A percentile compares a stretch with the other conserved stretches of the same genome.
These are phyloP conservation scores for Sceliomorpha sp. DNA, from an alignment of 2,888 invertebrate species.

Conservation along the genomic window DNA sequence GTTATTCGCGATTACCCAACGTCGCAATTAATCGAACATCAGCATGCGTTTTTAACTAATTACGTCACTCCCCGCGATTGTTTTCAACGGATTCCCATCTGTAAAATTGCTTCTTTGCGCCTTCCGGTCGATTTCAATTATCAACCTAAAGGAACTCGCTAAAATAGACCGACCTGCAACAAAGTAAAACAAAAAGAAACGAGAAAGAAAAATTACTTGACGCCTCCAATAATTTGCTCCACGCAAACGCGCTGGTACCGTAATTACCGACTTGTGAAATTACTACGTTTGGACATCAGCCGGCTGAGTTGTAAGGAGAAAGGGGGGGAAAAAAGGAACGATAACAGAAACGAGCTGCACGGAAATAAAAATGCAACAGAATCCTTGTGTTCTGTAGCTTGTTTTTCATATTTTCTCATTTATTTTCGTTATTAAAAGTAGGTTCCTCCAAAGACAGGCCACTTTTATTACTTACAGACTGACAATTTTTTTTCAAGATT, in stretches of 20 bases:
- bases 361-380: slow-evolving; percentile 35
- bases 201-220: slow-evolving; percentile 39
- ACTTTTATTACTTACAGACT: too few relatives aligned
- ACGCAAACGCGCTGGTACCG: slow-evolving; percentile 41
- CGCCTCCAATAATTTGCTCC: slow-evolving; percentile 55
- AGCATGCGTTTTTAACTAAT: too few relatives aligned
- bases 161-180: slow-evolving; percentile 27
- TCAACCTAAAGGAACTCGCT: slow-evolving; percentile 6
- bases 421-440: too few relatives aligned
- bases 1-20: too few relatives aligned
- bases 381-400: background rate
- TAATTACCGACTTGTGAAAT: slow-evolving; percentile 51
- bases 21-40: too few relatives aligned
- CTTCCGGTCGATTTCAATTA: slow-evolving; percentile 36
- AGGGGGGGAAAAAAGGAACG: slow-evolving; percentile 12
- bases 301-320: slow-evolving; percentile 36
- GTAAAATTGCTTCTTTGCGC: background rate
- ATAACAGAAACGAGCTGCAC: slow-evolving; percentile 16
- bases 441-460: too few relatives aligned
- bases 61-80: too few relatives aligned
- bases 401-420: slow-evolving; percentile 1
- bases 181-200: slow-evolving; percentile 9
- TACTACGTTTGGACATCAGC: slow-evolving; percentile 46
- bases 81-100: too few relatives aligned
- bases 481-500: too few relatives aligned